A percentile compares a stretch with the other conserved stretches of the same genome.
Evolutionary conservation across 2,888 invertebrate genomes (phyloP).

Genomic region (Cecidostiba fungosa): DNA sequence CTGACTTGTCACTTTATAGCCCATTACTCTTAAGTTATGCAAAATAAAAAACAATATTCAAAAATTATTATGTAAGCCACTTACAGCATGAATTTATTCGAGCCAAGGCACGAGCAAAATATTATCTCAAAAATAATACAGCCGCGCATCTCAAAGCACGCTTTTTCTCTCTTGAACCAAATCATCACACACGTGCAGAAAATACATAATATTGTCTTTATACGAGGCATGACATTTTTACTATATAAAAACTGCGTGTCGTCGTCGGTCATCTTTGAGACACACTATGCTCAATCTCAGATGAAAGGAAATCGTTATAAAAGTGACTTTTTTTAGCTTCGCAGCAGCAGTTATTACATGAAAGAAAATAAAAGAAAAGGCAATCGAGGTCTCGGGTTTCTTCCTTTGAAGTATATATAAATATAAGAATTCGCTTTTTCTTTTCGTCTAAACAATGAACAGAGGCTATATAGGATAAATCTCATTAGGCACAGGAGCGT

Average conservation of each 20-base stretch:
- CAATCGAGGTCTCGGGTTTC: not conserved
- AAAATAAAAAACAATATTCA: not conserved
- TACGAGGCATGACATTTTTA: not conserved
- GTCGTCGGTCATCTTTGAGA: not conserved
- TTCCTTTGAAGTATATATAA: not conserved
- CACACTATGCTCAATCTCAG: not conserved
- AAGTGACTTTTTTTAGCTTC: not conserved
- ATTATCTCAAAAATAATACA: not conserved
- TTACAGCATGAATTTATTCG: no score
- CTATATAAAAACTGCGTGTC: not conserved
- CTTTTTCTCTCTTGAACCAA: not conserved
- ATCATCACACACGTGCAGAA: not conserved
- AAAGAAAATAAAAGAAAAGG: not conserved
- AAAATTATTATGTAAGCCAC: not conserved
- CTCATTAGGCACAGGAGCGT: not conserved
- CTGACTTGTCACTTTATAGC: not conserved
- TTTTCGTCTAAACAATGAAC: not conserved
- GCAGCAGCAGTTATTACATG: not conserved
- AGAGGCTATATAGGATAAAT: not conserved
- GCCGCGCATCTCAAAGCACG: no score
- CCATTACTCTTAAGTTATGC: not conserved
- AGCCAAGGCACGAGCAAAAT: not conserved
- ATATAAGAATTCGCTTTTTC: not conserved
- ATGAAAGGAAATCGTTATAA: slow-evolving; percentile 39
- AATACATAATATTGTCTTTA: slow-evolving; percentile 17